phyloP scores from a whole-genome alignment of 2,113 vertebrate species.

The Erpornis zantholeuca region DNA sequence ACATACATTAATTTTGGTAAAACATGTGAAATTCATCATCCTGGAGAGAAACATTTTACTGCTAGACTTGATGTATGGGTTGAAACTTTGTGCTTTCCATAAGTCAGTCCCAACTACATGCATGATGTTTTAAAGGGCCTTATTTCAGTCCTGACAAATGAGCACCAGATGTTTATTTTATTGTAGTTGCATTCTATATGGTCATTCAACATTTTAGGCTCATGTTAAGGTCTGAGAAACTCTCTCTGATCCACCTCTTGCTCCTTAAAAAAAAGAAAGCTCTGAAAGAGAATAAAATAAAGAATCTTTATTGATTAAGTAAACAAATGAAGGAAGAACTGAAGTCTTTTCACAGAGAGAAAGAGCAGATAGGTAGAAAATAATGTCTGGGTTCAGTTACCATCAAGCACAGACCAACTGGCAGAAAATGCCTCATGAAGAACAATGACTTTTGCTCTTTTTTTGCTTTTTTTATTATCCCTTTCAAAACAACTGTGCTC shows the following conservation, averaged over 20 bases:
- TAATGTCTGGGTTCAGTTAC: background rate
- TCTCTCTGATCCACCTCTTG: background rate
- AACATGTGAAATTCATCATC: background rate
- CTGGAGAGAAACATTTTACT: background rate
- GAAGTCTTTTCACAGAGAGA: background rate
- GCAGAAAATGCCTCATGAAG: background rate
- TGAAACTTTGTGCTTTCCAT: background rate
- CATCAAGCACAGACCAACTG: background rate
- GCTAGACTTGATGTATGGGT: background rate
- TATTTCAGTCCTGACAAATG: constrained; percentile 1
- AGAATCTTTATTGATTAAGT: background rate
- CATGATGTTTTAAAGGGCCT: background rate
- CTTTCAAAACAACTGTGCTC: background rate
- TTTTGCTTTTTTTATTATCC: background rate
- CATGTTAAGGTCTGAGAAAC: background rate
- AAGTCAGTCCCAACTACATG: background rate
- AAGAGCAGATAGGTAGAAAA: background rate
- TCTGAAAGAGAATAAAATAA: background rate
- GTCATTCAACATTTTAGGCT: background rate
- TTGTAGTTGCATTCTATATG: background rate
- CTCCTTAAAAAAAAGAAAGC: background rate
- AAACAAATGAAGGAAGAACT: background rate
- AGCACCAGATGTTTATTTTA: constrained; percentile 34
- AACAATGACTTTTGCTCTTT: background rate
- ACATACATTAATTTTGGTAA: background rate